Percentiles rank a stretch among this genome's conserved stretches.
Evolutionary conservation across 2,797 vertebrate genomes (phyloP).

Genomic region (Sciaenops ocellatus): DNA sequence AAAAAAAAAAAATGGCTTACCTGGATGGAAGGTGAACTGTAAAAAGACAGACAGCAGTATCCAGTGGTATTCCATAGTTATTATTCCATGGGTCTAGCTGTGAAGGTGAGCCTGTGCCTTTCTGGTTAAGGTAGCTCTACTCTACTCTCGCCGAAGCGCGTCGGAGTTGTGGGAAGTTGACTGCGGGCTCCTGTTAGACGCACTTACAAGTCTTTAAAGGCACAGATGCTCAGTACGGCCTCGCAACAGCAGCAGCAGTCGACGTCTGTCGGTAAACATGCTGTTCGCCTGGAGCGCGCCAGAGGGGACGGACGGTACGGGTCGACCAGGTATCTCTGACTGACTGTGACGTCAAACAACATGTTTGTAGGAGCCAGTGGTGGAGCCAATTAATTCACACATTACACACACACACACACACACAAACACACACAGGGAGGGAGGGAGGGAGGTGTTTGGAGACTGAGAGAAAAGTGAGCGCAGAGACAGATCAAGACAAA

Average conservation of each 20-base stretch:
- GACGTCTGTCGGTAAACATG: constrained; percentile 57
- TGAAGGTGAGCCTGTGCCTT: constrained; percentile 73
- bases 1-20: constrained; percentile 68
- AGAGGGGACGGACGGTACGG: constrained; percentile 53
- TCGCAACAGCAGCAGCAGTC: constrained; percentile 53
- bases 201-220: constrained; percentile 70
- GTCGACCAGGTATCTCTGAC: constrained; percentile 57
- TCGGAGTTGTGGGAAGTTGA: constrained; percentile 68
- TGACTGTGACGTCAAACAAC: constrained; percentile 59
- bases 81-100: constrained; percentile 85
- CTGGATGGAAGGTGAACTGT: constrained; percentile 82
- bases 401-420: neutral
- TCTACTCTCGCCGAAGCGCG: constrained; percentile 50
- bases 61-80: constrained; percentile 88
- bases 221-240: constrained; percentile 66
- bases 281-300: constrained; percentile 54
- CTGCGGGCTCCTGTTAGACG: constrained; percentile 45
- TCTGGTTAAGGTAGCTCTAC: constrained; percentile 48
- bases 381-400: constrained; percentile 59
- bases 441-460: constrained; percentile 52
- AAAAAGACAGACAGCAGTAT: constrained; percentile 83
- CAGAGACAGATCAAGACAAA: constrained; percentile 9
- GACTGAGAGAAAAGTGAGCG: neutral
- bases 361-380: constrained; percentile 66
- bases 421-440: neutral